These are phyloP conservation scores for Margaritifera margaritifera DNA, from an alignment of 2,888 invertebrate genomes.

Conservation along the genomic window DNA sequence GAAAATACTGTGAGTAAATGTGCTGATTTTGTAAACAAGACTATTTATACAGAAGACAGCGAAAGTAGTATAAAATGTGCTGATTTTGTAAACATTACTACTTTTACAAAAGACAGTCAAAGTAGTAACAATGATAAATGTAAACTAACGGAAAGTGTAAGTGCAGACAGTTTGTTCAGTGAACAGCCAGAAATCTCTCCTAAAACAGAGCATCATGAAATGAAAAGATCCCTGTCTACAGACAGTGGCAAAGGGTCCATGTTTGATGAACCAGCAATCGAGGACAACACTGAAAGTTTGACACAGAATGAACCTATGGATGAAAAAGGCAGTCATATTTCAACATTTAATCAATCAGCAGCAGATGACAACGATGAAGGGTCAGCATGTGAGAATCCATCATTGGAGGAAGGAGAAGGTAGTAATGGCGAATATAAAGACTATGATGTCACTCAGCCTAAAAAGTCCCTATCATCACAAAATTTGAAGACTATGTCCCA, in stretches of 20 bases:
- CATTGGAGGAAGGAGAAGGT: not conserved
- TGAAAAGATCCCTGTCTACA: constrained; percentile 48
- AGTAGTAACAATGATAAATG: not conserved
- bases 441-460: not conserved
- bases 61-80: not conserved
- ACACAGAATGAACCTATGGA: not conserved
- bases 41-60: not conserved
- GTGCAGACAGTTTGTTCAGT: constrained; percentile 56
- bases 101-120: not conserved
- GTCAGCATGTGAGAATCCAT: constrained; percentile 6
- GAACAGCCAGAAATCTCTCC: constrained; percentile 37
- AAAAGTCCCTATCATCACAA: constrained; percentile 38
- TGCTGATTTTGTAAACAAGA: too few species aligned
- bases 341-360: not conserved
- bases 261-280: constrained; percentile 41
- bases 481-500: constrained; percentile 32
- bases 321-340: not conserved
- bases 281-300: constrained; percentile 9
- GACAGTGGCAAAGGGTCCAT: constrained; percentile 62
- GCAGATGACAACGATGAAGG: not conserved
- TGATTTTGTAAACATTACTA: too few species aligned
- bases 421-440: too few species aligned
- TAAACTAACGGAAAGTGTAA: constrained; percentile 42
- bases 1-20: too few species aligned
- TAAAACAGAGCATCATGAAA: constrained; percentile 28